Base-by-base conservation (phyloP, 2,797 vertebrate species). In the Sylvilagus floridanus region DNA sequence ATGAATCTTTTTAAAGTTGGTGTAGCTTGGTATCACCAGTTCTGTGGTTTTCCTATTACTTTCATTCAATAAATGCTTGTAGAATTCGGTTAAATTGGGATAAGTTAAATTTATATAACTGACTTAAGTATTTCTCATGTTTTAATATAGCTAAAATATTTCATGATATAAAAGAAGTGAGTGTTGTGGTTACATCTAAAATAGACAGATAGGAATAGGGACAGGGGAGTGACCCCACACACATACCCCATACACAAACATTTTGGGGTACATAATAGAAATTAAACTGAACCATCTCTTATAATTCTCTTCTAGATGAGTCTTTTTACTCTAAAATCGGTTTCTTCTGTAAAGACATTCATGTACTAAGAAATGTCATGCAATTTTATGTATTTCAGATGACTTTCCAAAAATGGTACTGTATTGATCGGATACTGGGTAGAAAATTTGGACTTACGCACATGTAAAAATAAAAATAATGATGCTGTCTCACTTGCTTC, bases 101-200 rank as follows among this genome's bases (percentile, higher is more conserved):
- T 62, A 21, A 95, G 5, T 88, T 85, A 62, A 78, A 72, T 65
- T 86, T 75, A 57, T 81, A 28, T 82, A 84, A 85, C 50, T 60
- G 5, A 93, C n/a, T 82, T 76, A 89, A 86, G 69, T 88, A 93
- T 77, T 94, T 91, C 72, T n/a, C 52, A 47, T 26, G 69, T 90
- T 82, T 91, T 57, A 84, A 88, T 60, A 52, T 30, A 71, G 6
- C 88, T 92, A n/a, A 92, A 91, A 13, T 54, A 76, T 83, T 52
- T 92, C 16, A 13, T 57, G 22, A 78, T 47, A 54, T 84, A 91
- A 90, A 92, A 87, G 47, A 93, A 75, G 5, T 68, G 4, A 6
- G 24, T 47, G 54, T 2, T 11, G 50, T 22, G 17, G 2, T 94
- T 78, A 83, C 17, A 82, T 60, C 24, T 50, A 78, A 93, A 89